Conservation (phyloP, 2,113 vertebrate species). For the Trematomus loennbergii region DNA sequence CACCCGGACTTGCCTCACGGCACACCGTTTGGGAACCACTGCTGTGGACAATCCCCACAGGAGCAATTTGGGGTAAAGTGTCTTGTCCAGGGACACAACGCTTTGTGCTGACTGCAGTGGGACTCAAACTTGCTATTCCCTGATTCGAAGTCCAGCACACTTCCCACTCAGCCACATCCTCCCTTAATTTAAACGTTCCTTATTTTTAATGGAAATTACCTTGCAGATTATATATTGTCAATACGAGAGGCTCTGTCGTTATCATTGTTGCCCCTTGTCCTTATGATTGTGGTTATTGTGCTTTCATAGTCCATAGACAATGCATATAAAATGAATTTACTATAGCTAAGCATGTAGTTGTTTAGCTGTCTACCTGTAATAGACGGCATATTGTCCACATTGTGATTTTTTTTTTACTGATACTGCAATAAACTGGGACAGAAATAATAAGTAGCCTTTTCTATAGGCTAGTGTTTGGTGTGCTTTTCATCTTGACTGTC, state of each 20-base stretch:
- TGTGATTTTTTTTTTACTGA: too few species aligned
- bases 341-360: background rate
- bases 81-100: too few species aligned
- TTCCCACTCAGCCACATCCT: background rate
- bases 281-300: background rate
- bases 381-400: background rate
- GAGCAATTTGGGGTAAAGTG: too few species aligned
- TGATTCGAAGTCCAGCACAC: too few species aligned
- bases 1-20: too few species aligned
- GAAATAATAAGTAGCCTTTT: background rate
- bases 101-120: too few species aligned
- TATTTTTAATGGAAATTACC: background rate
- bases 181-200: background rate
- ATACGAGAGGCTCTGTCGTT: background rate
- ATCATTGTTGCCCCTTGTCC: background rate
- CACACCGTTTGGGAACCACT: too few species aligned
- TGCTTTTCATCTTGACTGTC: background rate
- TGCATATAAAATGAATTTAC: background rate
- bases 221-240: background rate
- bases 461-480: background rate
- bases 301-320: background rate
- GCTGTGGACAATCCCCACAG: too few species aligned
- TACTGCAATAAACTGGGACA: background rate
- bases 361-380: background rate
- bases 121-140: too few species aligned